These are phyloP conservation scores for Prunella strophiata DNA, from an alignment of 2,797 vertebrate genomes.

Conservation along the genomic window DNA sequence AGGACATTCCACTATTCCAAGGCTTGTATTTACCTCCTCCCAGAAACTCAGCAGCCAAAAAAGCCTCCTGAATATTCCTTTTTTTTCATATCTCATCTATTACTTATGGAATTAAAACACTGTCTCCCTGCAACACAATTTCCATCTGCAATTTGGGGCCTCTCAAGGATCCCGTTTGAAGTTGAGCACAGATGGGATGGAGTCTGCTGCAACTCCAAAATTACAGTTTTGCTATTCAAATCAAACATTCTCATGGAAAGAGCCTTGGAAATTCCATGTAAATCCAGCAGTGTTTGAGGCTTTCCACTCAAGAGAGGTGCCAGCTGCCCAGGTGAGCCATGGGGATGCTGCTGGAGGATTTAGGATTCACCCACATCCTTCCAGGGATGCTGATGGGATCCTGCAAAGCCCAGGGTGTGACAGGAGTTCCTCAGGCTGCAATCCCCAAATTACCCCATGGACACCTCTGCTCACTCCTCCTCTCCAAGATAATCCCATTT, in stretches of 20 bases:
- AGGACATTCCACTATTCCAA: background rate
- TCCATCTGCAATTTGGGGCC: background rate
- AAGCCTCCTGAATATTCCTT: background rate
- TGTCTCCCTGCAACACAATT: background rate
- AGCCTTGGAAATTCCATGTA: background rate
- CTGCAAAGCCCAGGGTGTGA: background rate
- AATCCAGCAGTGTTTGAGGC: accelerated
- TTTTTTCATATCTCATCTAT: background rate
- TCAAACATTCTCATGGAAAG: background rate
- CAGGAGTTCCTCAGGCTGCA: background rate
- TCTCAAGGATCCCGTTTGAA: background rate
- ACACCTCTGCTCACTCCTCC: accelerated
- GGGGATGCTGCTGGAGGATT: background rate
- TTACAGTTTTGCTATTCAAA: background rate
- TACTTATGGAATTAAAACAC: background rate
- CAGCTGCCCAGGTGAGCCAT: background rate
- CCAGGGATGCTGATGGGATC: background rate
- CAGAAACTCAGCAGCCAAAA: background rate
- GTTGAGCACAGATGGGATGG: background rate
- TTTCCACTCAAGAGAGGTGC: background rate
- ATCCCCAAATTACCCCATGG: accelerated
- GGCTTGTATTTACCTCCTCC: background rate
- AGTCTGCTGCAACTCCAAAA: background rate
- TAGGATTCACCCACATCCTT: background rate
- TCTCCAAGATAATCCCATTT: accelerated